Conservation (phyloP, 2,113 vertebrate species). For the Oncorhynchus nerka region DNA sequence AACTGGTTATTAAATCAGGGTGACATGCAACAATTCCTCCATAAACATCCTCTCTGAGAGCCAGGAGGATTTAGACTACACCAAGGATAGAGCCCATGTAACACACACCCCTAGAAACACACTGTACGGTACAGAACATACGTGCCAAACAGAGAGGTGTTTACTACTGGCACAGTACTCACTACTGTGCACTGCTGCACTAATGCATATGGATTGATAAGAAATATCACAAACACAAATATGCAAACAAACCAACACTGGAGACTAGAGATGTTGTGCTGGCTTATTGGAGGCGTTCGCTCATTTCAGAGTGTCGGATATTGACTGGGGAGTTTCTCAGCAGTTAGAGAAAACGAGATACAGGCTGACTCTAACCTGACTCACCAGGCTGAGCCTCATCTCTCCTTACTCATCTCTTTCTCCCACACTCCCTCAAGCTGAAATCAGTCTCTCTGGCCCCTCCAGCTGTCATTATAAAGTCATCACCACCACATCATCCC, state of each 20-base stretch:
- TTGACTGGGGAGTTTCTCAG: too few relatives aligned
- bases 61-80: background rate
- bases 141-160: background rate
- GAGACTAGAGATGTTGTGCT: background rate
- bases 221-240: too few relatives aligned
- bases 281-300: conserved; percentile 12
- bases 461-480: conserved; percentile 28
- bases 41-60: background rate
- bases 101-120: background rate
- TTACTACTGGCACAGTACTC: background rate
- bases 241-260: too few relatives aligned
- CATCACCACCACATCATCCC: conserved; percentile 7
- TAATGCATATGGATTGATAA: too few relatives aligned
- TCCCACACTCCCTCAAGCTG: background rate
- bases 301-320: conserved; percentile 3
- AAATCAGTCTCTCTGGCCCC: conserved; percentile 8
- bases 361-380: too few relatives aligned
- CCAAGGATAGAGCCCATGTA: background rate
- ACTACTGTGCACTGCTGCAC: background rate
- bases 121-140: background rate
- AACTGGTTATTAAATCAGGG: background rate
- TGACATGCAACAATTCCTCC: background rate
- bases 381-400: too few relatives aligned
- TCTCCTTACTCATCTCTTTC: too few relatives aligned
- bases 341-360: too few relatives aligned